A percentile compares a stretch with the other conserved stretches of the same genome.
phyloP scores from a whole-genome alignment of 2,888 invertebrate genomes.

The Coecobrya sp. region DNA sequence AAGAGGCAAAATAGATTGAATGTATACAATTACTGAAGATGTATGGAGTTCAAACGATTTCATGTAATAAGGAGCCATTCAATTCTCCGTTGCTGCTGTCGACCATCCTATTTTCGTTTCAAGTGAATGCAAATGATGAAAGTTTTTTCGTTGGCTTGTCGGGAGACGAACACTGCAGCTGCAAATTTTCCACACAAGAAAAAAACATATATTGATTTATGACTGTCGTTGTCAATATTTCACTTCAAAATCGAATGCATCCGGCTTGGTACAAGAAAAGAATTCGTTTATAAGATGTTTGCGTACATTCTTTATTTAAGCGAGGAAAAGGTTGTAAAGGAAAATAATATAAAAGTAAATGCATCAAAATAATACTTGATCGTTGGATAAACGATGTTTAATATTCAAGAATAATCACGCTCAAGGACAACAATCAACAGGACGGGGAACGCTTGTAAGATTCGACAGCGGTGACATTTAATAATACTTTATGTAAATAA shows the following conservation, averaged over 20 bases:
- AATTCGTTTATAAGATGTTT: neutral
- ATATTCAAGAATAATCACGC: conserved; percentile 53
- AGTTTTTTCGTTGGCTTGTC: conserved; percentile 7
- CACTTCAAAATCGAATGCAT: conserved; percentile 29
- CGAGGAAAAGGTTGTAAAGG: neutral
- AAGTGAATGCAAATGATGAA: conserved; percentile 8
- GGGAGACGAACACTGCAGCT: conserved; percentile 49
- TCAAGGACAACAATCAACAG: conserved; percentile 37
- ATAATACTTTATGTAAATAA: conserved; percentile 50
- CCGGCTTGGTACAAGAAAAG: neutral
- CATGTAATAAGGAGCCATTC: conserved; percentile 23
- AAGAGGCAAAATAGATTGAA: neutral
- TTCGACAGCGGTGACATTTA: conserved; percentile 35
- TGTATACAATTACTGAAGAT: neutral
- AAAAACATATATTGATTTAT: conserved; percentile 69
- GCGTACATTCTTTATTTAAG: neutral
- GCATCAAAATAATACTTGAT: neutral
- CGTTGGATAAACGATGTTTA: conserved; percentile 24
- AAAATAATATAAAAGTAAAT: neutral
- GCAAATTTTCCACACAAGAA: conserved; percentile 65
- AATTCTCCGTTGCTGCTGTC: neutral
- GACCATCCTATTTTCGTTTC: conserved; percentile 26
- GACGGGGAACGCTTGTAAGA: no score
- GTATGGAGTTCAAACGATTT: conserved; percentile 40
- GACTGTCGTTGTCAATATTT: conserved; percentile 70